These are phyloP conservation scores for Phrixothrix hirtus DNA, from an alignment of 2,888 invertebrate genomes.

Conservation along the genomic window DNA sequence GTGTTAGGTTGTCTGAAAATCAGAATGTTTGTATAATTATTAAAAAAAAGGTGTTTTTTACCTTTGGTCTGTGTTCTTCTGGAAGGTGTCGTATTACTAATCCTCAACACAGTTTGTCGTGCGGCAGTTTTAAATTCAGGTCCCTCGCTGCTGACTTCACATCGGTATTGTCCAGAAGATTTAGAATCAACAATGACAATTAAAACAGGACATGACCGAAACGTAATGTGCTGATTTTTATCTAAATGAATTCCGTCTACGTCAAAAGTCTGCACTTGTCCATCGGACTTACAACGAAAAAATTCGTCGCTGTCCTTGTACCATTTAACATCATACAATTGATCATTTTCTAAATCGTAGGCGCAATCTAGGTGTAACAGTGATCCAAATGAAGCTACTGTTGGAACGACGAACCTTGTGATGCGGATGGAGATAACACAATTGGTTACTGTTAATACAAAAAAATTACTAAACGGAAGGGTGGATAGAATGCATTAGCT, in stretches of 20 bases:
- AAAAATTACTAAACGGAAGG: slow-evolving; percentile 28
- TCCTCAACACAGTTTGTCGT: slow-evolving; percentile 30
- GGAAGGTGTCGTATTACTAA: slow-evolving; percentile 25
- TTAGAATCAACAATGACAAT: slow-evolving; percentile 41
- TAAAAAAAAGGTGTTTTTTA: not conserved
- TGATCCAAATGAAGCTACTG: slow-evolving; percentile 42
- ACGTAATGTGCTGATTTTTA: slow-evolving; percentile 32
- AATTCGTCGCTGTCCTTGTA: slow-evolving; percentile 50
- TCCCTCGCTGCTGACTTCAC: slow-evolving; percentile 49
- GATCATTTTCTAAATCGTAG: slow-evolving; percentile 44
- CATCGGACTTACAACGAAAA: slow-evolving; percentile 42
- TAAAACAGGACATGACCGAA: slow-evolving; percentile 46
- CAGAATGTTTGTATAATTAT: not conserved
- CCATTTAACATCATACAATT: slow-evolving; percentile 50
- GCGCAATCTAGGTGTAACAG: slow-evolving; percentile 45
- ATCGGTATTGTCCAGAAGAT: slow-evolving; percentile 47
- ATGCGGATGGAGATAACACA: slow-evolving; percentile 35
- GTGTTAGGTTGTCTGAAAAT: not conserved
- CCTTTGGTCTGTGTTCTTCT: slow-evolving; percentile 25
- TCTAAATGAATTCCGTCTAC: slow-evolving; percentile 43
- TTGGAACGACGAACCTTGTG: slow-evolving; percentile 45
- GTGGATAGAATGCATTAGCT: slow-evolving; percentile 35
- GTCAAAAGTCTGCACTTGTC: slow-evolving; percentile 42
- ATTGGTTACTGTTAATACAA: slow-evolving; percentile 16
- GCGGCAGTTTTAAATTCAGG: slow-evolving; percentile 41